Base-by-base conservation (phyloP, 35 echinoderm and acorn worm species). In the Acanthaster planci region DNA sequence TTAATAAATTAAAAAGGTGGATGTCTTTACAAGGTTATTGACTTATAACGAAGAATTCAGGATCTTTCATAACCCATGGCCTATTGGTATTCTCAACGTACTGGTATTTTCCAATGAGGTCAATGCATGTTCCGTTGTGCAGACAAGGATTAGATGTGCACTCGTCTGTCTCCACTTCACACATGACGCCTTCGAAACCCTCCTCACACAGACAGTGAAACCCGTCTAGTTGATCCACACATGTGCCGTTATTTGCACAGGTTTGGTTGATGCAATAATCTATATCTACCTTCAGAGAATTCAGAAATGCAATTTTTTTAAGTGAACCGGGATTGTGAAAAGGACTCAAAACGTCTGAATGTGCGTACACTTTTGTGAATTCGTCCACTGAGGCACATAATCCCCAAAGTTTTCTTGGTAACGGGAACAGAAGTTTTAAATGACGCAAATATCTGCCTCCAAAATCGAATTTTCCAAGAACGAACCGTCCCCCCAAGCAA, bases 71-170 rank as follows among this genome's bases (percentile, higher is more conserved):
- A n/a, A n/a, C n/a, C n/a, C n/a, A n/a, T n/a, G 42, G 42, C 42
- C 42, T 47, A 47, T 47, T 47, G 42, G 42, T 4, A 47, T 47
- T 47, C 42, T 12, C 4, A 47, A 52, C 54, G 56, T 89, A 89
- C 87, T 80, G 30, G 27, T 52, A 51, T 76, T 77, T 58, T 40
- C 86, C 82, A 29, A 94, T 84, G 8, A 56, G 44, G 31, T 99
- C 87, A 26, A 78, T 29, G 76, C 95, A 93, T 38, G 87, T 97
- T 8, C 87, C 90, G 47, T 90, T 93, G 78, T 96, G 85, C 40
- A 77, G 44, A 88, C 95, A 97, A 2, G 95, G 95, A 7, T 67
- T 30, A 5, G 87, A 90, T n/a, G 38, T 72, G 40, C 95, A 97
- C 26, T 97, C 95, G 23, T 97, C 85, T 8, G 93, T 88, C 55